Evolutionary conservation across 2,113 vertebrate species (phyloP).

Genomic region (Aptenodytes forsteri): DNA sequence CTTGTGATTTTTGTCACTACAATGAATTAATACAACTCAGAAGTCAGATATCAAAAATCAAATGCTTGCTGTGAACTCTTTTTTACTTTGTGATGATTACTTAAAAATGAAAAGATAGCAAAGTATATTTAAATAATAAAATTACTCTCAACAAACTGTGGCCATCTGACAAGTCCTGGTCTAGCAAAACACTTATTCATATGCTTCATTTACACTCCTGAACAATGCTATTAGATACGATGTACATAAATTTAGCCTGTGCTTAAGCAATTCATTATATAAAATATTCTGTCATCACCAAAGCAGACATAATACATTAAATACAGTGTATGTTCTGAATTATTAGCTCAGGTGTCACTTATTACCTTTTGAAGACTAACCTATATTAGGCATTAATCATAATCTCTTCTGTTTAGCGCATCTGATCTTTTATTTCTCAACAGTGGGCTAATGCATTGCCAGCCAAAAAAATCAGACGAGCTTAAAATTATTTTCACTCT

Average conservation of each 20-base stretch:
- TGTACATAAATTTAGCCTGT: neutral
- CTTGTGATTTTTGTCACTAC: neutral
- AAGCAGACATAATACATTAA: neutral
- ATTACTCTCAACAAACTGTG: neutral
- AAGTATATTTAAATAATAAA: neutral
- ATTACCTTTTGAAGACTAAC: neutral
- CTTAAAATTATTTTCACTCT: neutral
- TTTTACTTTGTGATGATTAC: neutral
- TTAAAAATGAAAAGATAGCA: neutral
- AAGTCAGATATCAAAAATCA: neutral
- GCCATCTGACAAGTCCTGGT: neutral
- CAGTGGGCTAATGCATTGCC: neutral
- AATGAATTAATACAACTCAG: neutral
- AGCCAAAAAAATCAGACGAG: neutral
- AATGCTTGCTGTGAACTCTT: neutral
- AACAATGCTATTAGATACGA: neutral
- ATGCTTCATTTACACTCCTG: neutral
- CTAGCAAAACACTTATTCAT: neutral
- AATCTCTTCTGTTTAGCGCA: neutral
- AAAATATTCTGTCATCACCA: neutral
- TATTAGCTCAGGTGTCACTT: neutral
- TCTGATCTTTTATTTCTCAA: neutral
- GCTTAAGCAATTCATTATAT: neutral
- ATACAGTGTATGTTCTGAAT: neutral
- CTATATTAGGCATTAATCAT: neutral